Evolutionary conservation across 2,113 vertebrate genomes (phyloP), one percentile per base, ranked within the genome.

Genomic region (Eonycteris spelaea): DNA sequence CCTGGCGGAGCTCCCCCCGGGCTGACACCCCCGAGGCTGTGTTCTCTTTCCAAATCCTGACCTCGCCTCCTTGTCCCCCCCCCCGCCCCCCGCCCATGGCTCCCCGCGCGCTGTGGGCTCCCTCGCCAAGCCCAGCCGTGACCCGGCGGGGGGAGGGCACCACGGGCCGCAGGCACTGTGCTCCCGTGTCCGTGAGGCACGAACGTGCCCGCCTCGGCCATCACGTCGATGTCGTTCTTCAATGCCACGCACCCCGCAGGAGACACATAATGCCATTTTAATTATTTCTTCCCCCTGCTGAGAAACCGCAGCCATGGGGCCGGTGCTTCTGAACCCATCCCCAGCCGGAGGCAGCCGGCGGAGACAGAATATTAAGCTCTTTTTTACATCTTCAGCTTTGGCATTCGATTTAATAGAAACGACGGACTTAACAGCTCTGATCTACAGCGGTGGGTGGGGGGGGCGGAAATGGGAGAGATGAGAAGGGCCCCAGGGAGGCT

Each of bases 201-300:
- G 90, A 59, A 65, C 0, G 21, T 70, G 65, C 74, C 22, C 16
- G 90, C 57, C 75, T 13, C 0, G 14, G 48, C 1, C 45, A 1
- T 53, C 65, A 24, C 79, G 84, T 84, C 90, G 53, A 0, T 0
- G 61, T 4, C 48, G 1, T 51, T 14, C 48, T 51, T 51, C 14
- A 51, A 51, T 51, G 95, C 91, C 95, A 63, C 57, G 0, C 67
- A 12, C 90, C 95, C 97, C 55, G 6, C 75, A 51, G 88, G 95
- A 94, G 88, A 84, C 1, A 19, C 0, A 24, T 61, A 53, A 95
- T 88, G 28, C 96, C 24, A 26, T 67, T 92, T 95, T 95, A 92
- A 91, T 97, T 95, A 90, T 86, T 84, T 92, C 91, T 78, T 51
- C 22, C 75, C 59, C 96, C 95, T 30, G 85, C 91, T 74, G 96